Base-by-base conservation (phyloP, 2,888 invertebrate genomes). In the Sphecodes monilicornis region DNA sequence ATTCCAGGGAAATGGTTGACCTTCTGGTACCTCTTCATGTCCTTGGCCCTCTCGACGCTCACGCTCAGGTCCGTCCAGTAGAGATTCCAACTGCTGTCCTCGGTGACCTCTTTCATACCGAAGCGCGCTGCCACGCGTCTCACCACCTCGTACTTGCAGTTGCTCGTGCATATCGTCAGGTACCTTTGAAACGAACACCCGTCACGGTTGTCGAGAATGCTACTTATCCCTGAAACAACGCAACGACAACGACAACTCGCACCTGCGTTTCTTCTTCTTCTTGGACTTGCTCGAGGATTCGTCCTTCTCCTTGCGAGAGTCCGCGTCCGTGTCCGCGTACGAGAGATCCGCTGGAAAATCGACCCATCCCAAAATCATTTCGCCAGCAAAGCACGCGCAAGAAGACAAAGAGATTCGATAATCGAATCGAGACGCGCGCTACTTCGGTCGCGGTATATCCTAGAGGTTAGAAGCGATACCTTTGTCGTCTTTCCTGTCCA, bases 1-100 rank as follows among this genome's bases (percentile, higher is more conserved):
- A 98, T 98, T 78, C 98, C 98, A 1, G 98, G 98, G 94, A 98
- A 99, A 95, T 99, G 98, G 94, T 99, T 99, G 84, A 98, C 97
- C 93, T 98, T 97, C 95, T 98, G 97, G 94, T 97, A 99, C 86
- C 98, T 96, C 95, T 98, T 98, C 98, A 99, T 98, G 91, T 98
- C 98, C 95, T 98, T 98, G 71, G 97, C 98, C 76, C 97, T 95
- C 92, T 98, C 98, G 3, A 98, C 96, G 16, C 98, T 97, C 32
- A 98, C 97, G 88, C 98, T 97, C 92, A 97, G 96, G 93, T 98
- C 98, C 0, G 98, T 98, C 98, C 98, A 99, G 92, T 97, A 97
- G 88, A 99, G 96, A 94, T 98, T 98, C 98, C 98, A 99, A 76
- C 97, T 96, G 82, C 98, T 98, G 72, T 96, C 96, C 89, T 98